These are phyloP conservation scores for Coptodon bakossiorum DNA, from an alignment of 2,113 vertebrate species.

Conservation along the genomic window DNA sequence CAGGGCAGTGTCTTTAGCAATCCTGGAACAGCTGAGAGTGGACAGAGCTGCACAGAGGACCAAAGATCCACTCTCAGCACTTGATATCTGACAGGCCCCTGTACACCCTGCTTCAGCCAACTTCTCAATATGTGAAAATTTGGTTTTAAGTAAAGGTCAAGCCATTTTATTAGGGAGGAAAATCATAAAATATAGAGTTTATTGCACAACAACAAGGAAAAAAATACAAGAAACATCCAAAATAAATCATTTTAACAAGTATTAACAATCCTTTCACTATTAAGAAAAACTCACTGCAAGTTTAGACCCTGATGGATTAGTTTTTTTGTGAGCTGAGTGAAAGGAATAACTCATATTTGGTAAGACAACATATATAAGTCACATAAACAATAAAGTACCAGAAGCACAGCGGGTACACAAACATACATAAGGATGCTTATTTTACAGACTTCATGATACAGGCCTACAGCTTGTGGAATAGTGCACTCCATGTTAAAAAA, in stretches of 20 bases:
- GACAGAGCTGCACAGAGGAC: background rate
- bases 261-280: background rate
- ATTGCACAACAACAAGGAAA: background rate
- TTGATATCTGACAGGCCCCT: fast-evolving
- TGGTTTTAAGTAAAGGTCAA: background rate
- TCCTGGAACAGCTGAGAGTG: background rate
- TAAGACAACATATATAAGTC: background rate
- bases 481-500: background rate
- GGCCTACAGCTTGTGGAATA: background rate
- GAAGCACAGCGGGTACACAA: background rate
- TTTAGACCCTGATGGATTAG: background rate
- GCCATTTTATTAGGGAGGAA: background rate
- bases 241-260: background rate
- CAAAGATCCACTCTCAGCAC: background rate
- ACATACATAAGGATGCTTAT: background rate
- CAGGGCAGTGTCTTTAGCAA: background rate
- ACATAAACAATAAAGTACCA: background rate
- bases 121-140: background rate
- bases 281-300: background rate
- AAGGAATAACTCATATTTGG: background rate
- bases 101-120: too few relatives aligned
- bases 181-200: background rate
- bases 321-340: background rate
- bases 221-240: background rate
- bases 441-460: background rate